phyloP scores from a whole-genome alignment of 2,113 vertebrate genomes.

The Camelus bactrianus region DNA sequence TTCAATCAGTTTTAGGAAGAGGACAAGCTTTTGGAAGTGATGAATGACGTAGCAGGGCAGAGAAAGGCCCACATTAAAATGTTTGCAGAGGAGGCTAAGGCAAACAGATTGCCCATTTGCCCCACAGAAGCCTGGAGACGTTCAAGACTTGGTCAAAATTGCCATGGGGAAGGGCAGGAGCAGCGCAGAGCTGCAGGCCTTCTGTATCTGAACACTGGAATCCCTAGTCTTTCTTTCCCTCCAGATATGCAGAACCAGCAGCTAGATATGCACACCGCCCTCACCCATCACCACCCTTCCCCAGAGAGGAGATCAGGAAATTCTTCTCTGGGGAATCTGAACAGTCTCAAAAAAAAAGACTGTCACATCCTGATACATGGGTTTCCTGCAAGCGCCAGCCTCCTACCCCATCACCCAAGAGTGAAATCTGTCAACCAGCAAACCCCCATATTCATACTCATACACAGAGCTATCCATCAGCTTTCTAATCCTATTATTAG shows the following conservation, averaged over 20 bases:
- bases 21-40: background rate
- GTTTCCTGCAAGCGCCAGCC: background rate
- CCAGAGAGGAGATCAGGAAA: background rate
- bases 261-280: background rate
- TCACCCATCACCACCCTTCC: background rate
- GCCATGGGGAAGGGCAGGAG: background rate
- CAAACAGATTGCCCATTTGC: background rate
- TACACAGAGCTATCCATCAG: background rate
- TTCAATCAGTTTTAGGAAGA: background rate
- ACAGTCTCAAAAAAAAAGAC: background rate
- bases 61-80: background rate
- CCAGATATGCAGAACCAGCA: background rate
- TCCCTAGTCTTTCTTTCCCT: background rate
- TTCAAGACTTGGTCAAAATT: background rate
- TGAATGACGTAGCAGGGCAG: background rate
- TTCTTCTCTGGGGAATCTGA: background rate
- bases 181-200: background rate
- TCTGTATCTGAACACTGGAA: background rate
- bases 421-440: background rate
- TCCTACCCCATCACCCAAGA: background rate
- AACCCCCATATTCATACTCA: background rate
- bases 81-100: background rate
- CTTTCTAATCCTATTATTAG: background rate
- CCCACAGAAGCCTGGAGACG: background rate
- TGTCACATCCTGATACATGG: background rate